Percentiles rank a stretch among this genome's conserved stretches.
phyloP scores from a whole-genome alignment of 2,797 vertebrate genomes.

The Cyprinella venusta region DNA sequence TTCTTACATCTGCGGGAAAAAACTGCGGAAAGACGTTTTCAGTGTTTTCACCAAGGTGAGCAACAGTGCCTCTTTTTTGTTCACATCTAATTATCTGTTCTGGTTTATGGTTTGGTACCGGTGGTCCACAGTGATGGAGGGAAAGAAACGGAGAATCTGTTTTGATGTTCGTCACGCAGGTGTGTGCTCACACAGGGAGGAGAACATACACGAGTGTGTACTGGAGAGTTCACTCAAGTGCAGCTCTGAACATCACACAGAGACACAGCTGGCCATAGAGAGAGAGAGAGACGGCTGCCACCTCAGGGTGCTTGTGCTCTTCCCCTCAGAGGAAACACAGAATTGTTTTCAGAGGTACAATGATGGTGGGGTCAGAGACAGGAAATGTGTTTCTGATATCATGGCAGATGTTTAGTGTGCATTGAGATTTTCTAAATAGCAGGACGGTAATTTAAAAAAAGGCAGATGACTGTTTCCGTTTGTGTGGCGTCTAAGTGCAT shows the following conservation, averaged over 20 bases:
- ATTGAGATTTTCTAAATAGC: slow-evolving; percentile 65
- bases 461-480: slow-evolving; percentile 30
- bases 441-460: slow-evolving; percentile 31
- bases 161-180: slow-evolving; percentile 23
- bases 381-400: slow-evolving; percentile 76
- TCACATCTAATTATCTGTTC: not conserved
- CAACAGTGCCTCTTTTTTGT: not conserved
- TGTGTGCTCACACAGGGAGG: slow-evolving; percentile 46
- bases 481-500: slow-evolving; percentile 21
- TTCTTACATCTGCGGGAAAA: not conserved
- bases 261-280: slow-evolving; percentile 43
- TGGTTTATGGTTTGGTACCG: not conserved
- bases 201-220: slow-evolving; percentile 43
- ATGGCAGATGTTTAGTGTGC: slow-evolving; percentile 73
- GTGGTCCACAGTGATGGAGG: not conserved
- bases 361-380: slow-evolving; percentile 67
- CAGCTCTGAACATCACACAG: slow-evolving; percentile 39
- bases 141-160: not conserved
- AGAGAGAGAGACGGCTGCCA: slow-evolving; percentile 46
- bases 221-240: slow-evolving; percentile 41
- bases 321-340: slow-evolving; percentile 65
- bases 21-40: too few species aligned
- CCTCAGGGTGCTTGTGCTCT: slow-evolving; percentile 60
- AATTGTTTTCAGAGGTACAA: slow-evolving; percentile 63
- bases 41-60: not conserved